Evolutionary conservation across 2,888 invertebrate genomes (phyloP).

Genomic region (Seira musarum): DNA sequence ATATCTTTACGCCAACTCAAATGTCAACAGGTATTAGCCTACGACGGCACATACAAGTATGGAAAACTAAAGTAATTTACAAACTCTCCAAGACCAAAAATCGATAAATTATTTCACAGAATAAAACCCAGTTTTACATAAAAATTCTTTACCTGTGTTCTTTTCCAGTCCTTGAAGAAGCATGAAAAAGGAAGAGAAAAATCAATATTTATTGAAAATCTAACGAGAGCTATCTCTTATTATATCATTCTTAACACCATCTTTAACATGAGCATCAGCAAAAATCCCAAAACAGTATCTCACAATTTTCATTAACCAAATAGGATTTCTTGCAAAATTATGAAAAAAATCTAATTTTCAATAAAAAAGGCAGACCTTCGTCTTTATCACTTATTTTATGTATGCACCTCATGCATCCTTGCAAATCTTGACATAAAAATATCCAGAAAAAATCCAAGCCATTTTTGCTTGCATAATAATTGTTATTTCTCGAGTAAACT

Average conservation of each 20-base stretch:
- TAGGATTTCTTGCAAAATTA: too few species aligned
- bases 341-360: not conserved
- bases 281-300: too few species aligned
- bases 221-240: too few species aligned
- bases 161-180: slow-evolving; percentile 67
- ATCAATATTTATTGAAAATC: not conserved
- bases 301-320: too few species aligned
- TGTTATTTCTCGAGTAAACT: slow-evolving; percentile 23
- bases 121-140: not conserved
- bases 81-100: not conserved
- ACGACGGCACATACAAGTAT: not conserved
- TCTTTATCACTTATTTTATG: slow-evolving; percentile 12
- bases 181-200: slow-evolving; percentile 23
- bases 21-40: slow-evolving; percentile 8
- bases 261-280: too few species aligned
- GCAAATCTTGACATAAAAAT: slow-evolving; percentile 13
- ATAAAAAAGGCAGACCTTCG: slow-evolving; percentile 5
- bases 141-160: slow-evolving; percentile 62
- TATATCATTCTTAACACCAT: too few species aligned
- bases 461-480: slow-evolving; percentile 10
- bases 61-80: too few species aligned
- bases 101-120: not conserved
- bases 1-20: not conserved
- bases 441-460: not conserved
- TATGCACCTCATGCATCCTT: not conserved